Percentiles rank a stretch among this genome's conserved stretches.
phyloP scores from a whole-genome alignment of 2,888 invertebrate genomes.

The Ganaspis brasiliensis region DNA sequence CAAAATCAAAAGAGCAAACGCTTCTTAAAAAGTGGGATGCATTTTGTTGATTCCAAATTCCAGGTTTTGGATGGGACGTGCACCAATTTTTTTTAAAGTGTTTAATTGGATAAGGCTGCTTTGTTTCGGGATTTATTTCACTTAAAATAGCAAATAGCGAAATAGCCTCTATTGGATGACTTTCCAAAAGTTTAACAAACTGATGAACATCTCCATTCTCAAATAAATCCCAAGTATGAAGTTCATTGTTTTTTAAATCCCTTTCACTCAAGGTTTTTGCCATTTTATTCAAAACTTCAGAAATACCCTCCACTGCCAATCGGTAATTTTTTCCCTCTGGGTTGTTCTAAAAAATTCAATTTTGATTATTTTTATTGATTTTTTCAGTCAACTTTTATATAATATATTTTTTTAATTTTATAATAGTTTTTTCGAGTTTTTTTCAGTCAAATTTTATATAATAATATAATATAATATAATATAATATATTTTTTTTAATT shows the following conservation, averaged over 20 bases:
- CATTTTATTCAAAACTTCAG: conserved; percentile 67
- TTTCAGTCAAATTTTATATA: too few relatives aligned
- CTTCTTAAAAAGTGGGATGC: conserved; percentile 66
- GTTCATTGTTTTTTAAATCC: conserved; percentile 51
- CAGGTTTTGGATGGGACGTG: conserved; percentile 61
- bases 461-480: too few relatives aligned
- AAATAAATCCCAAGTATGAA: conserved; percentile 71
- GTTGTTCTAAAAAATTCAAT: conserved; percentile 44
- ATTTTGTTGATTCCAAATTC: conserved; percentile 66
- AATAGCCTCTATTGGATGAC: conserved; percentile 70
- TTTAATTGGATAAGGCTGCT: conserved; percentile 49
- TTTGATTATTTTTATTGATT: neutral
- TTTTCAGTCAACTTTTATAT: conserved; percentile 5
- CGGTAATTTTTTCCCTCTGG: conserved; percentile 60
- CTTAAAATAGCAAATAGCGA: conserved; percentile 65
- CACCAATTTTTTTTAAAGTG: conserved; percentile 68
- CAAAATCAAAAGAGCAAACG: conserved; percentile 73
- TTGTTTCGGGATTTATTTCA: conserved; percentile 56
- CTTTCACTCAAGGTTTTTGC: conserved; percentile 61
- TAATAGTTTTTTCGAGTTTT: too few relatives aligned
- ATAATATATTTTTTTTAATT: too few relatives aligned
- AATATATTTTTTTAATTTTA: too few relatives aligned
- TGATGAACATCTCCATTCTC: conserved; percentile 69
- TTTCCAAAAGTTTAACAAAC: conserved; percentile 70
- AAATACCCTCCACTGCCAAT: conserved; percentile 67